These are phyloP conservation scores for Himalopsyche japonica DNA, from an alignment of 2,888 invertebrate genomes.

Conservation along the genomic window DNA sequence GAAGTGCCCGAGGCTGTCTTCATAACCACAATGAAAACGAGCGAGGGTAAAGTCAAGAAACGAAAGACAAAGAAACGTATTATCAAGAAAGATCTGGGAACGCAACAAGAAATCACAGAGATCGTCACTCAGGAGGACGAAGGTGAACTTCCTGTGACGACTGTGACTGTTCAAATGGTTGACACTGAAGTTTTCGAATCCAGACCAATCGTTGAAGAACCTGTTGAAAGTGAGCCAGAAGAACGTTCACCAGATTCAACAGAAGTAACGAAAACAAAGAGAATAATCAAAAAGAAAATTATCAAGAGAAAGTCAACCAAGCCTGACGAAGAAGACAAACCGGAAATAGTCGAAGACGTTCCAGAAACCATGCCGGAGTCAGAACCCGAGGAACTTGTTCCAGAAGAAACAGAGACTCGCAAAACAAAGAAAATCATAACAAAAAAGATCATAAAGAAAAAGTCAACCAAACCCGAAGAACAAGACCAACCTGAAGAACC, in stretches of 20 bases:
- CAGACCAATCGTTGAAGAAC: too few species aligned
- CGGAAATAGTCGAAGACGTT: too few species aligned
- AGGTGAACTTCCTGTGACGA: conserved; percentile 43
- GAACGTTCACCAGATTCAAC: conserved; percentile 31
- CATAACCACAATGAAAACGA: conserved; percentile 43
- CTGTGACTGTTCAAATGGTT: conserved; percentile 31
- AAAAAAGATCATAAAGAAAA: too few species aligned
- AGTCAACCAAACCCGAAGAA: too few species aligned
- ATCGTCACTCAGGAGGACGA: conserved; percentile 50
- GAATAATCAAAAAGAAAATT: too few species aligned
- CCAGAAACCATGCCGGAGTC: too few species aligned
- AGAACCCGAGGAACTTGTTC: too few species aligned
- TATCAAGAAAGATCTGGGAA: conserved; percentile 53
- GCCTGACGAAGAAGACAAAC: conserved; percentile 20
- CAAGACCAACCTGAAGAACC: conserved; percentile 36
- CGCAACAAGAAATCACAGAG: conserved; percentile 46
- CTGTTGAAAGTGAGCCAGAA: neutral
- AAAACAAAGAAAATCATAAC: too few species aligned
- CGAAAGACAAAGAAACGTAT: conserved; percentile 52
- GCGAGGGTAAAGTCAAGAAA: conserved; percentile 50
- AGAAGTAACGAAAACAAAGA: conserved; percentile 40
- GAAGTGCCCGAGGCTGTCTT: conserved; percentile 42
- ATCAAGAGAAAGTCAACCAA: too few species aligned
- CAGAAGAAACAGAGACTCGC: too few species aligned
- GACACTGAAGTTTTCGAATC: too few species aligned